phyloP scores from a whole-genome alignment of 1,140 invertebrate species.

The Euwallacea similis region DNA sequence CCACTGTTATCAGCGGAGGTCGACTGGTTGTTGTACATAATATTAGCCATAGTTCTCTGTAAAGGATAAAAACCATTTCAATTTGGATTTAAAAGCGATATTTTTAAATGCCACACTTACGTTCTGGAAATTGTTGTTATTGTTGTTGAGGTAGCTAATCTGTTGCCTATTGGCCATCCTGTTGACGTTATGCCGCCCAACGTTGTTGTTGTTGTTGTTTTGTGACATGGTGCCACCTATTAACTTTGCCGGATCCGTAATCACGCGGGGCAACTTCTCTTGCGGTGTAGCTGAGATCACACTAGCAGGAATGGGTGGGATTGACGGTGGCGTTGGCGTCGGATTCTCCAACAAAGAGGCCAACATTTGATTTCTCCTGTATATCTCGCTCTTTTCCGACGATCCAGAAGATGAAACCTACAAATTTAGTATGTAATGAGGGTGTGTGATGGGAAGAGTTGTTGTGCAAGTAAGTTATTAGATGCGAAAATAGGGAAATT shows the following conservation, averaged over 20 bases:
- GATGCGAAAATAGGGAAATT: background rate
- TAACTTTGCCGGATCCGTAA: conserved; percentile 44
- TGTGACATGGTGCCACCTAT: conserved; percentile 51
- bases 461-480: no score
- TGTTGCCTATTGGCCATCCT: conserved; percentile 40
- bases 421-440: background rate
- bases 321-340: conserved; percentile 69
- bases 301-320: conserved; percentile 66
- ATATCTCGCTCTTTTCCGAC: conserved; percentile 64
- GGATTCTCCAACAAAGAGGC: conserved; percentile 79
- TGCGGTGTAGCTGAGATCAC: conserved; percentile 68
- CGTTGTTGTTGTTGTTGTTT: conserved; percentile 47
- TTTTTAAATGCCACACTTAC: conserved; percentile 7
- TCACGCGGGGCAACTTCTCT: conserved; percentile 61
- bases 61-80: background rate
- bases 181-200: conserved; percentile 35
- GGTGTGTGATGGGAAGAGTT: no score
- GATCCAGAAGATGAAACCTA: conserved; percentile 49
- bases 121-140: conserved; percentile 23
- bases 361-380: conserved; percentile 85
- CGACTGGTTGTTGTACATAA: conserved; percentile 35
- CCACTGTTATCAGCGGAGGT: conserved; percentile 43
- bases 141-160: conserved; percentile 36
- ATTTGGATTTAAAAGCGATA: background rate
- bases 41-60: background rate